Conservation (phyloP, 2,888 invertebrate genomes). For the Nemoura dubitans region DNA sequence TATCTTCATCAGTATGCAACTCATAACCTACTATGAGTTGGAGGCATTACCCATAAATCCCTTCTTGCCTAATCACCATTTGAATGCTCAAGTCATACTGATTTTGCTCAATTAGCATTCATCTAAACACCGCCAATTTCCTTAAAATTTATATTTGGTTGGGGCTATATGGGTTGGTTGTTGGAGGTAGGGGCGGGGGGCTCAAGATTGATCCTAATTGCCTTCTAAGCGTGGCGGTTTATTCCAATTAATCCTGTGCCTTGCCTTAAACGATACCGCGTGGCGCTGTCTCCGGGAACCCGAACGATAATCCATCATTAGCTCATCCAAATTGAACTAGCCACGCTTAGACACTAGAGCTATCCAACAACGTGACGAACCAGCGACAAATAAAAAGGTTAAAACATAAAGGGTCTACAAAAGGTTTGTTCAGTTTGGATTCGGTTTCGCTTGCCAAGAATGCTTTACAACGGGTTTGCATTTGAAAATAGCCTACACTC, state of each 20-base stretch:
- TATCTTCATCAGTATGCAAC: not conserved
- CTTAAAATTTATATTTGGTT: slow-evolving; percentile 3
- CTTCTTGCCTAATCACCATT: not conserved
- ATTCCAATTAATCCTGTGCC: not conserved
- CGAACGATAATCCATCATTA: not conserved
- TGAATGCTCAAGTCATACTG: not conserved
- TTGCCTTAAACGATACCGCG: not conserved
- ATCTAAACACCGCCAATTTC: slow-evolving; percentile 7
- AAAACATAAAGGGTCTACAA: slow-evolving; percentile 33
- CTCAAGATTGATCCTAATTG: slow-evolving; percentile 27
- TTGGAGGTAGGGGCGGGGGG: not conserved
- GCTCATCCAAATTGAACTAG: not conserved
- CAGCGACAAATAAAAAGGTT: slow-evolving; percentile 25
- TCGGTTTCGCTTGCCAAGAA: slow-evolving; percentile 23
- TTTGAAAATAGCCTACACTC: not conserved
- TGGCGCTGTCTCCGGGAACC: not conserved
- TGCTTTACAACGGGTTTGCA: not conserved
- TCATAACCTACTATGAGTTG: not conserved
- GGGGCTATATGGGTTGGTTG: not conserved
- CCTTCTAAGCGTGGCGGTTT: slow-evolving; percentile 14
- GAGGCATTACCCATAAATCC: not conserved
- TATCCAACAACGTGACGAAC: slow-evolving; percentile 31
- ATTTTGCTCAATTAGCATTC: slow-evolving; percentile 5
- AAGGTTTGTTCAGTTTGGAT: slow-evolving; percentile 40
- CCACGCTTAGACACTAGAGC: not conserved